Conservation (phyloP, 2,888 invertebrate species). For the Mimas tiliae region DNA sequence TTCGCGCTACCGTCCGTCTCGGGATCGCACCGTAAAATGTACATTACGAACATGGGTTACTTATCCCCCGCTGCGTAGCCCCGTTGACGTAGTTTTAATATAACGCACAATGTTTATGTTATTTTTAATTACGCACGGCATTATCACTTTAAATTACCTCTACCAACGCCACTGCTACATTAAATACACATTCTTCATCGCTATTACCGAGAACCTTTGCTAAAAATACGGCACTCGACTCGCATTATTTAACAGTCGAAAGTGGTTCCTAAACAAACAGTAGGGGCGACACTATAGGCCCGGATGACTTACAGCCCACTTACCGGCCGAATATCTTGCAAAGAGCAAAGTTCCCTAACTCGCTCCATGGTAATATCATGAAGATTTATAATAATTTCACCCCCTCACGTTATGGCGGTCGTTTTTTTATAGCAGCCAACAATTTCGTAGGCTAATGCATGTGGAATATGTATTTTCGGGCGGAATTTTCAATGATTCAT, state of each 20-base stretch:
- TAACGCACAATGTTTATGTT: too few relatives aligned
- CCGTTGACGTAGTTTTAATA: too few relatives aligned
- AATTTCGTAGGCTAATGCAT: conserved; percentile 69
- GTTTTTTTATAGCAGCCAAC: conserved; percentile 69
- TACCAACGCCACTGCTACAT: background rate
- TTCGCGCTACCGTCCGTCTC: too few relatives aligned
- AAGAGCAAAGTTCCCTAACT: conserved; percentile 79
- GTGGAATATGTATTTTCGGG: conserved; percentile 55
- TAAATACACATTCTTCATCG: conserved; percentile 16
- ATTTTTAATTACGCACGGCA: too few relatives aligned
- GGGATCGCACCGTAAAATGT: too few relatives aligned
- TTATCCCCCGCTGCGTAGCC: too few relatives aligned
- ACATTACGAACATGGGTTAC: too few relatives aligned
- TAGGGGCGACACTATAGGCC: conserved; percentile 57
- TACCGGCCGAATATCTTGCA: conserved; percentile 71
- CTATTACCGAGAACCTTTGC: conserved; percentile 18
- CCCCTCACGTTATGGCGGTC: conserved; percentile 66
- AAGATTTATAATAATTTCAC: conserved; percentile 83
- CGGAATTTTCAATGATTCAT: conserved; percentile 56
- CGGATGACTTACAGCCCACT: conserved; percentile 80
- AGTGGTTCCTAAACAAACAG: conserved; percentile 54
- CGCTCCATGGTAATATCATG: conserved; percentile 81
- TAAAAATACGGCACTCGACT: conserved; percentile 16
- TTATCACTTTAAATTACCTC: background rate
- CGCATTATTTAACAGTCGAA: conserved; percentile 35